These are phyloP conservation scores for Dicyrtomina minuta DNA, from an alignment of 2,888 invertebrate genomes.

Conservation along the genomic window DNA sequence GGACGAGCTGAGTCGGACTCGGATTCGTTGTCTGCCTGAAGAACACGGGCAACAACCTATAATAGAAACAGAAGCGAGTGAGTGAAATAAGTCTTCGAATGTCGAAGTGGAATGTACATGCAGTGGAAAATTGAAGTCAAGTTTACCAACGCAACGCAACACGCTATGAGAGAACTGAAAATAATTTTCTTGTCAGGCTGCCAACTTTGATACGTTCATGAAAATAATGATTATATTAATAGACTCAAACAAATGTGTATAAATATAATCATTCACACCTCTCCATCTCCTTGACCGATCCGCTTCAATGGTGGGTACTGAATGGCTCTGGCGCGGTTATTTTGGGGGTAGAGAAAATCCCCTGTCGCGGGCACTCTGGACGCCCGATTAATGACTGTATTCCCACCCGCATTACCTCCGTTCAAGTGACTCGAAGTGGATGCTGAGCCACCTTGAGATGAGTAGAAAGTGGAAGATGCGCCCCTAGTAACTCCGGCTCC, in stretches of 20 bases:
- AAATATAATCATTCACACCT: conserved; percentile 33
- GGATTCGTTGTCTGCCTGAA: conserved; percentile 43
- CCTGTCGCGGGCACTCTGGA: conserved; percentile 50
- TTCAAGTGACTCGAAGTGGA: conserved; percentile 26
- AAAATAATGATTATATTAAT: no score
- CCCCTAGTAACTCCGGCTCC: conserved; percentile 5
- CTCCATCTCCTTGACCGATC: conserved; percentile 50
- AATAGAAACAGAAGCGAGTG: neutral
- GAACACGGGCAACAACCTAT: conserved; percentile 52
- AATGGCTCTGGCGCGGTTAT: conserved; percentile 35
- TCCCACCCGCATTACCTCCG: conserved; percentile 24
- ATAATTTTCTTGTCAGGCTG: no score
- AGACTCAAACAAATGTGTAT: no score
- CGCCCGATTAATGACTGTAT: conserved; percentile 44
- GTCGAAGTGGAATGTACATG: neutral
- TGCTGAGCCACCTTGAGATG: conserved; percentile 17
- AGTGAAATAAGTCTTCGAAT: neutral
- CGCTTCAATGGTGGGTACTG: conserved; percentile 49
- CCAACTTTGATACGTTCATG: no score
- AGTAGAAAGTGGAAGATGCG: conserved; percentile 19
- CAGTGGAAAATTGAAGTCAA: neutral
- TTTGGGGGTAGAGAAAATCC: conserved; percentile 41
- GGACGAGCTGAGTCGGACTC: conserved; percentile 35
- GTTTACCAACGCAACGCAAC: no score
- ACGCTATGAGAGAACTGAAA: no score